phyloP scores from a whole-genome alignment of 2,113 vertebrate genomes.

The Sander lucioperca region DNA sequence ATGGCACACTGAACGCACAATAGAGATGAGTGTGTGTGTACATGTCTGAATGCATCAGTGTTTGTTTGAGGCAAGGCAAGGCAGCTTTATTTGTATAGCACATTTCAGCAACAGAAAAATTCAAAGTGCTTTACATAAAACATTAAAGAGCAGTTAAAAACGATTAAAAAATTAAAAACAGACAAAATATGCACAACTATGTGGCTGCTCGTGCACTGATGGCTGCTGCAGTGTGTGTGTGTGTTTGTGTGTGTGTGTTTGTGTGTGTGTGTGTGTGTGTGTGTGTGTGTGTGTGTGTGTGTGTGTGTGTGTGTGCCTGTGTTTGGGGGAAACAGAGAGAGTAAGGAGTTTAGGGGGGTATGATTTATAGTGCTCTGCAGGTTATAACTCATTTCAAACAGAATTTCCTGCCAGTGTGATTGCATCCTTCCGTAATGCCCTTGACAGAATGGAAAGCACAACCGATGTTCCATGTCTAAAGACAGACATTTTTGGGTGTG shows the following conservation, averaged over 20 bases:
- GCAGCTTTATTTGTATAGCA: no score
- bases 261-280: constrained; percentile 20
- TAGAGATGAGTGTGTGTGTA: constrained; percentile 4
- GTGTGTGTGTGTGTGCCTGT: constrained; percentile 17
- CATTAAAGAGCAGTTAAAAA: no score
- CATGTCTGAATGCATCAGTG: background rate
- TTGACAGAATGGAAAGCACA: constrained; percentile 81
- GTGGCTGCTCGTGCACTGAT: constrained; percentile 9
- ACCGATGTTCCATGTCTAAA: constrained; percentile 76
- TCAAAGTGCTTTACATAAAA: no score
- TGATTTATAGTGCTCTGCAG: constrained; percentile 76
- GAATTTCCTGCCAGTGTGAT: constrained; percentile 76
- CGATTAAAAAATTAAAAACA: no score
- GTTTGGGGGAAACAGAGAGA: constrained; percentile 24
- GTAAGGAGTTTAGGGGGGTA: constrained; percentile 60
- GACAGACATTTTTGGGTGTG: constrained; percentile 70
- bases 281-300: constrained; percentile 20
- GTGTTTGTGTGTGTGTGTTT: constrained; percentile 35
- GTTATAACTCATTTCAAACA: constrained; percentile 80
- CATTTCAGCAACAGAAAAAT: no score
- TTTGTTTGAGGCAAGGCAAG: constrained; percentile 13
- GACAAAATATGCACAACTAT: constrained; percentile 15
- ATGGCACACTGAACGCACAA: constrained; percentile 9
- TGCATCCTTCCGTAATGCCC: constrained; percentile 76
- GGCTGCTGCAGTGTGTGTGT: constrained; percentile 45